A percentile compares a stretch with the other conserved stretches of the same genome.
These are phyloP conservation scores for Uromys caudimaculatus DNA, from an alignment of 2,797 vertebrate species.

Conservation along the genomic window DNA sequence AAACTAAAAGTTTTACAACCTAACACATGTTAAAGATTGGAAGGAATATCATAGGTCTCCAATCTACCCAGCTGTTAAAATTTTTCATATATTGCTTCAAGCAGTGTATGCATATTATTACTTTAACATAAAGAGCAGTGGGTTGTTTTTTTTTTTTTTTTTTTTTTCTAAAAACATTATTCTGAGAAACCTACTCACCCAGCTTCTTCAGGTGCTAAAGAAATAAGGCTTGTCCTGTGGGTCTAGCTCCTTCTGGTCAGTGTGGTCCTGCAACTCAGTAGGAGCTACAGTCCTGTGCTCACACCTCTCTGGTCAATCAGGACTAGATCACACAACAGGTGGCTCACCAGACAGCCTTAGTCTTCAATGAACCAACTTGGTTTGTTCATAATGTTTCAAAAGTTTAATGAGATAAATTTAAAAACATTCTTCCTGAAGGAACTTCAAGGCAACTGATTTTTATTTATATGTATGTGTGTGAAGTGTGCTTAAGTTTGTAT, in stretches of 20 bases:
- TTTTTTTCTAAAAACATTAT: conserved; percentile 14
- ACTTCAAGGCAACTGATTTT: not conserved
- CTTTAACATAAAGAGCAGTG: conserved; percentile 24
- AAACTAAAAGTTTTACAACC: conserved; percentile 35
- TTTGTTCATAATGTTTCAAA: not conserved
- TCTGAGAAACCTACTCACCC: not conserved
- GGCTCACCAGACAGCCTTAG: not conserved
- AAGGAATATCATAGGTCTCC: conserved; percentile 45
- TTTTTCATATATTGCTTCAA: conserved; percentile 54
- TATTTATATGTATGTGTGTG: not conserved
- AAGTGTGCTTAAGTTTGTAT: not conserved
- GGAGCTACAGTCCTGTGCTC: not conserved
- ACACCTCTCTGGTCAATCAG: not conserved
- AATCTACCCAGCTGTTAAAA: conserved; percentile 45
- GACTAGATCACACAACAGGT: not conserved
- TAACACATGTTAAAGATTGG: conserved; percentile 38
- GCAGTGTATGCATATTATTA: not conserved
- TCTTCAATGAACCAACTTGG: not conserved
- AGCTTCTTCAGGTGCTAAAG: not conserved
- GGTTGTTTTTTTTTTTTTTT: not conserved
- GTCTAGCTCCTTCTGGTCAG: not conserved
- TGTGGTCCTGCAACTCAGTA: not conserved
- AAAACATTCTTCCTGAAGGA: conserved; percentile 32
- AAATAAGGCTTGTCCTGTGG: not conserved
- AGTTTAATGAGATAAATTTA: not conserved